Base-by-base conservation (phyloP, 1,140 invertebrate species). In the Psix sp. region DNA sequence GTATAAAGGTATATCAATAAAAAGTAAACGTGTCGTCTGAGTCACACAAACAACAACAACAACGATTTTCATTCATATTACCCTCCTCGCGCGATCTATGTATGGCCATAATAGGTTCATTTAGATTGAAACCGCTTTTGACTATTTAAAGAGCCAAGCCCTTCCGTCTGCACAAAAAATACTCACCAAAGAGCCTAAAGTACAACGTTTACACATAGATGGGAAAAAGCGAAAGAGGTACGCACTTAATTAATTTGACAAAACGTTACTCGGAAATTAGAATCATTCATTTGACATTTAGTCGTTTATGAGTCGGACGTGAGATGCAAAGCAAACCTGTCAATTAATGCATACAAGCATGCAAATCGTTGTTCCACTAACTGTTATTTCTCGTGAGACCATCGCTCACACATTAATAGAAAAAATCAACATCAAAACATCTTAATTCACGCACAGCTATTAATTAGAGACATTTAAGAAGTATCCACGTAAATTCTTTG, bases 101-200 rank as follows among this genome's bases (percentile, higher is more conserved):
- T 57, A 26, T 56, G 48, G 56, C 59, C 70, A 66, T 73, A 73
- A 73, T 73, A 54, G 70, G 48, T 60, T 73, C 68, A 65, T 73
- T 65, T 65, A 54, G 46, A 73, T 52, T 66, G 20, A 66, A 73
- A 54, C 54, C 46, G 68, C 59, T 72, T 63, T 56, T 48, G 39
- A 38, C n/a, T 51, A 59, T 57, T 52, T 59, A 73, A 73, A 73
- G 70, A 73, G 60, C 70, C 70, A 73, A 73, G 70, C 70, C 70
- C 70, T 73, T 65, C 60, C 70, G 70, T 65, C 51, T 21, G 38
- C 35, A 51, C 17, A 51, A 63, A 72, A 72, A 72, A 62, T 36
- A n/a, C n/a, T n/a, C n/a, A n/a, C n/a, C n/a, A n/a, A n/a, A n/a
- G n/a, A 11, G 38, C 21, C 1, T 3, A 20, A 20, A 2, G 21